These are phyloP conservation scores for Helarctos malayanus DNA, from an alignment of 2,797 vertebrate species.

Conservation along the genomic window DNA sequence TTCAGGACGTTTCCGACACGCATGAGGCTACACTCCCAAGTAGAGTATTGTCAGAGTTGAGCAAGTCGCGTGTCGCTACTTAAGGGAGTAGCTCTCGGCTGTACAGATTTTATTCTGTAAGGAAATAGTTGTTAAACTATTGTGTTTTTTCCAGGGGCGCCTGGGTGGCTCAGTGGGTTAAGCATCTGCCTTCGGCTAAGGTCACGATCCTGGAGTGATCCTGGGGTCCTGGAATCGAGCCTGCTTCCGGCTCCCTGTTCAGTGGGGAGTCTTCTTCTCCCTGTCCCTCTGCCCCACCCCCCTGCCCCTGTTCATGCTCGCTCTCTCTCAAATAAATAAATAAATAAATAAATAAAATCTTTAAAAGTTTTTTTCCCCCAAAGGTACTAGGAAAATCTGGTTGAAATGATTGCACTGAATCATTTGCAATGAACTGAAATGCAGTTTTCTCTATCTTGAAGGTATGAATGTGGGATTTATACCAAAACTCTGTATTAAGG, in stretches of 20 bases:
- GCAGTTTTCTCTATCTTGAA: neutral
- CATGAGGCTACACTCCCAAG: neutral
- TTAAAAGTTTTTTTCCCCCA: neutral
- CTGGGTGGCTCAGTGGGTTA: neutral
- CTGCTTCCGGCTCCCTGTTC: neutral
- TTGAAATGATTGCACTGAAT: too few species aligned
- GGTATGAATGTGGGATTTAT: neutral
- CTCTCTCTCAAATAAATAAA: neutral
- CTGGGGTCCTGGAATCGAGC: neutral
- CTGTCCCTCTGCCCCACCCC: neutral
- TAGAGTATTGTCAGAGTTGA: neutral
- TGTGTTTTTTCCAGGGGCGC: neutral
- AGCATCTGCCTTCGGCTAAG: neutral
- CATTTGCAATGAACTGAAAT: neutral
- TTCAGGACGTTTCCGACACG: neutral
- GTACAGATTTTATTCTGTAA: neutral
- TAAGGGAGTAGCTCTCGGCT: neutral
- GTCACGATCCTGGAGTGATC: neutral
- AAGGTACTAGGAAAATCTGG: slow-evolving; percentile 2
- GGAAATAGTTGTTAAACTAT: slow-evolving; percentile 9
- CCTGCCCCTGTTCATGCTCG: neutral
- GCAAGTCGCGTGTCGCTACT: neutral
- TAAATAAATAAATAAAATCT: neutral
- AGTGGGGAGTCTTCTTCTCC: neutral
- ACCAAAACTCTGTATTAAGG: neutral